Evolutionary conservation across 1,140 invertebrate species (phyloP).

Genomic region (Onthophagus taurus): DNA sequence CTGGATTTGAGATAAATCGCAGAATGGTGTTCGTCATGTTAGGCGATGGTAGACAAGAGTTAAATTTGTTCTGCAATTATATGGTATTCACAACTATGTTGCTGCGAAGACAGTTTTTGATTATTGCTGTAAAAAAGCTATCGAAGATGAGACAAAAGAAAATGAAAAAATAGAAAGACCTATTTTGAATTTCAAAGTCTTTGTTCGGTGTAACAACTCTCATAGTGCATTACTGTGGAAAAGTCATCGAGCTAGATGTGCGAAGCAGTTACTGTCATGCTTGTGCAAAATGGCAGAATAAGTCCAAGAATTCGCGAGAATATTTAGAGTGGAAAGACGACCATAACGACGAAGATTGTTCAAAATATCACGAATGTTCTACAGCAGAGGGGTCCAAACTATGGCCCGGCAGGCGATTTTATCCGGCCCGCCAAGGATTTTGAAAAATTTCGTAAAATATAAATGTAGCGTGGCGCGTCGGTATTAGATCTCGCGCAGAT

Average conservation of each 20-base stretch:
- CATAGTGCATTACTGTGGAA: background rate
- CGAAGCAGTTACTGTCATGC: background rate
- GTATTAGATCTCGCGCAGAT: too few relatives aligned
- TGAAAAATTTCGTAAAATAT: too few relatives aligned
- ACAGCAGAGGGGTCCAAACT: background rate
- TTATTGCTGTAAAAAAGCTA: conserved; percentile 1
- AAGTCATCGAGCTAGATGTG: background rate
- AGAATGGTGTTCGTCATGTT: background rate
- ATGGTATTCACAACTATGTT: background rate
- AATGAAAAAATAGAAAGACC: background rate
- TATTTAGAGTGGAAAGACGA: background rate
- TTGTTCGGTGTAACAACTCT: too few relatives aligned
- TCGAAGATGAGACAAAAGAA: background rate
- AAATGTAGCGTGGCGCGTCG: too few relatives aligned
- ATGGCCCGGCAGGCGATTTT: too few relatives aligned
- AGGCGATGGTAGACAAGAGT: background rate
- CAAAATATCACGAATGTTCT: background rate
- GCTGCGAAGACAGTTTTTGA: background rate
- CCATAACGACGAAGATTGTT: background rate
- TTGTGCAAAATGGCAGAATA: too few relatives aligned
- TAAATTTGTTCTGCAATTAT: background rate
- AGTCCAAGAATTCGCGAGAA: background rate
- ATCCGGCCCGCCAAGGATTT: too few relatives aligned
- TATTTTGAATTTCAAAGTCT: background rate
- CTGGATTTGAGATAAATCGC: background rate